Conservation (phyloP, 2,113 vertebrate species). For the Orycteropus afer region DNA sequence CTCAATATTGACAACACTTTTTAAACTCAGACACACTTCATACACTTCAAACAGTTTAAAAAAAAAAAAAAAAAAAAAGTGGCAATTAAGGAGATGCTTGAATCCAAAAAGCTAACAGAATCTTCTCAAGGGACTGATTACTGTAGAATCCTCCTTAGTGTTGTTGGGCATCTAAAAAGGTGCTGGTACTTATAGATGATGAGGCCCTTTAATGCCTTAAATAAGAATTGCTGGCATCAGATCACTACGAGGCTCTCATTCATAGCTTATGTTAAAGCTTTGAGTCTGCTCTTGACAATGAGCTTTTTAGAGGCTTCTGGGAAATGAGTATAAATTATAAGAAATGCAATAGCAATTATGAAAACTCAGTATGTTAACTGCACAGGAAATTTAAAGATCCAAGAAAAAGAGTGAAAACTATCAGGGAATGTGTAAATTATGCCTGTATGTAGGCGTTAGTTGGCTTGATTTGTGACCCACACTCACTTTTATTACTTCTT, state of each 20-base stretch:
- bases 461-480: slow-evolving; percentile 12
- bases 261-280: neutral
- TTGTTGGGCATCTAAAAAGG: neutral
- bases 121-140: neutral
- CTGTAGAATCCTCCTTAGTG: neutral
- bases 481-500: slow-evolving; percentile 39
- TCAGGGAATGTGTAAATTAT: neutral
- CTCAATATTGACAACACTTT: slow-evolving; percentile 60
- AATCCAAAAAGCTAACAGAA: slow-evolving; percentile 23
- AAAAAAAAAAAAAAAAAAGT: too few species aligned
- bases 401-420: slow-evolving; percentile 1
- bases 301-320: slow-evolving; percentile 30
- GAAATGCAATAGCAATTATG: slow-evolving; percentile 60
- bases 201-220: neutral
- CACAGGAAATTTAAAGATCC: slow-evolving; percentile 57
- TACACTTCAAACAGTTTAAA: slow-evolving; percentile 27
- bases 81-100: slow-evolving; percentile 41
- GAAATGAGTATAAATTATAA: slow-evolving; percentile 55
- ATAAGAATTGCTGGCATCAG: neutral
- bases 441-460: neutral
- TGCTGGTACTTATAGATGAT: neutral
- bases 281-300: neutral
- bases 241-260: neutral
- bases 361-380: slow-evolving; percentile 62
- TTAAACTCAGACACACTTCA: slow-evolving; percentile 47